A percentile compares a stretch with the other conserved stretches of the same genome.
phyloP scores from a whole-genome alignment of 1,140 invertebrate species.

The Plutomurus gul region DNA sequence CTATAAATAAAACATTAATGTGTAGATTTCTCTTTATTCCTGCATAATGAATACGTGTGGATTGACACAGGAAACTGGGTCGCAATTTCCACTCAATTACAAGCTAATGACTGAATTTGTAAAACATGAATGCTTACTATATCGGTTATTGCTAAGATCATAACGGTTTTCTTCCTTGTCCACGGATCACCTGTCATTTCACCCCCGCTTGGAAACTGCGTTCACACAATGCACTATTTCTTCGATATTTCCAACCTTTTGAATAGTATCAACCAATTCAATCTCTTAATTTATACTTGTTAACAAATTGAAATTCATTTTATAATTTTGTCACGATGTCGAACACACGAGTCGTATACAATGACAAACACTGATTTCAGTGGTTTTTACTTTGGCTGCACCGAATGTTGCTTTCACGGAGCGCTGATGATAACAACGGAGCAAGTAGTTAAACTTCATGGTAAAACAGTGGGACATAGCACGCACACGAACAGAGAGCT shows the following conservation, averaged over 20 bases:
- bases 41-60: background rate
- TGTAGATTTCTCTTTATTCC: background rate
- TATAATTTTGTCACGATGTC: background rate
- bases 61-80: background rate
- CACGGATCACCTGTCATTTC: conserved; percentile 46
- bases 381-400: background rate
- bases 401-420: conserved; percentile 1
- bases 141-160: conserved; percentile 39
- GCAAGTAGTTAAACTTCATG: no score
- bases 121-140: conserved; percentile 32
- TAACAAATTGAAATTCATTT: no score
- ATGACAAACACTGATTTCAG: background rate
- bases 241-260: no score
- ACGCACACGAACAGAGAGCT: no score
- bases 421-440: no score
- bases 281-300: no score
- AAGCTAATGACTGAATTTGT: background rate
- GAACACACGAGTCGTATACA: background rate
- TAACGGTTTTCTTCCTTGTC: conserved; percentile 44
- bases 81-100: background rate
- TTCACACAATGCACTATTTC: no score
- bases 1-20: background rate
- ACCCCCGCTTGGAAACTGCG: background rate
- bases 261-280: background rate
- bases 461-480: no score